Evolutionary conservation across 2,888 invertebrate species (phyloP).

Genomic region (Lasioglossum leucozonium): DNA sequence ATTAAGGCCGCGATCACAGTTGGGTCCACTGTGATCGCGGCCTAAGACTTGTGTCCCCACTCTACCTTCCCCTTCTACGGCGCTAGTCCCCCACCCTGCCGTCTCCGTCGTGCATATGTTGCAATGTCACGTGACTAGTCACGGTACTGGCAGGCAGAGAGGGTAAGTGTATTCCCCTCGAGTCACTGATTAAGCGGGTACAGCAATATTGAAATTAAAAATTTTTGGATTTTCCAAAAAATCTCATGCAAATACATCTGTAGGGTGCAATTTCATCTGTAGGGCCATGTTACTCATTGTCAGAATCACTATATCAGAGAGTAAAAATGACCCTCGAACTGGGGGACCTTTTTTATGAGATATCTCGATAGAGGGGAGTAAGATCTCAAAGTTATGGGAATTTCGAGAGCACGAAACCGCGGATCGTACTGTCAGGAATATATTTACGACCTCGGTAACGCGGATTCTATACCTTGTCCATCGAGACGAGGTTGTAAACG

Average conservation of each 20-base stretch:
- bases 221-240: not conserved
- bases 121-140: too few species aligned
- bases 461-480: too few species aligned
- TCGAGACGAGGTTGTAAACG: too few species aligned
- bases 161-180: too few species aligned
- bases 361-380: not conserved
- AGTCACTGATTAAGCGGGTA: not conserved
- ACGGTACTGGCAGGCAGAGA: too few species aligned
- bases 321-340: not conserved
- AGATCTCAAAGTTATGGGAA: not conserved
- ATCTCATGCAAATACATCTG: not conserved
- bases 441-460: conserved; percentile 24
- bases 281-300: not conserved
- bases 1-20: too few species aligned
- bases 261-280: not conserved
- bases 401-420: not conserved
- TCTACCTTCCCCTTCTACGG: too few species aligned
- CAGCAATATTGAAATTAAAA: too few species aligned
- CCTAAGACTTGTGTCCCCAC: too few species aligned
- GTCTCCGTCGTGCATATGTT: too few species aligned
- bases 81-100: too few species aligned
- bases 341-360: not conserved
- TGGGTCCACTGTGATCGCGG: too few species aligned
- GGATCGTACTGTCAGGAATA: conserved; percentile 23
- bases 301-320: not conserved